Base-by-base conservation (phyloP, 2,888 invertebrate genomes). In the Stegophylla sp. region DNA sequence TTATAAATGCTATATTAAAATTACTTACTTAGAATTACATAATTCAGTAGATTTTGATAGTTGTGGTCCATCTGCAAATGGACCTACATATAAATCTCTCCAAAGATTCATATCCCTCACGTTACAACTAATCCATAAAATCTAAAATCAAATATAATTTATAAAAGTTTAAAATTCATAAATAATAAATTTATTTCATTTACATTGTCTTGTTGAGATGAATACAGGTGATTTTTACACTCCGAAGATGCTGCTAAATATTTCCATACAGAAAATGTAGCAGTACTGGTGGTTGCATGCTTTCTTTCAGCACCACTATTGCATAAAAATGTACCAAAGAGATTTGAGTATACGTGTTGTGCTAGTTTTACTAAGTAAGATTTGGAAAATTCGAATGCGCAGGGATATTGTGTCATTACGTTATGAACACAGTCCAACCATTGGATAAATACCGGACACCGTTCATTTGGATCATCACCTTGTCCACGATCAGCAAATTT, bases 401-500 rank as follows among this genome's bases (percentile, higher is more conserved):
- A 94, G 0, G 96, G 94, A 87, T 93, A 96, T 88, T 97, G 96
- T 82, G 89, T 86, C 85, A 92, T 90, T 83, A 97, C 89, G 88
- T 99, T 98, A 88, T 97, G 94, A 5, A 98, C 94, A 86, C 97
- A 94, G 87, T 98, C 98, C 61, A 99, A 89, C 96, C 97, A 99
- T 88, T 99, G 98, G 83, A 98, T 89, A 89, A 99, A 99, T 84
- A 98, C 95, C 5, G 98, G 98, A 86, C 97, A 97, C 63, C 97
- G 90, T 88, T 99, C 98, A 87, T 97, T 97, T n/a, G 91, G 89
- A 85, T 97, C 97, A 83, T 94, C 95, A 4, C 91, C 90, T 17
- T 92, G 92, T 0, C 94, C 94, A 73, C 98, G 92, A 88, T 98
- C 98, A 9, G 94, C 94, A 88, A 98, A 98, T 88, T 98, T 98